Evolutionary conservation across 2,888 invertebrate species (phyloP), one percentile per base, ranked within the genome.

Genomic region (Gymnosoma rotundatum): DNA sequence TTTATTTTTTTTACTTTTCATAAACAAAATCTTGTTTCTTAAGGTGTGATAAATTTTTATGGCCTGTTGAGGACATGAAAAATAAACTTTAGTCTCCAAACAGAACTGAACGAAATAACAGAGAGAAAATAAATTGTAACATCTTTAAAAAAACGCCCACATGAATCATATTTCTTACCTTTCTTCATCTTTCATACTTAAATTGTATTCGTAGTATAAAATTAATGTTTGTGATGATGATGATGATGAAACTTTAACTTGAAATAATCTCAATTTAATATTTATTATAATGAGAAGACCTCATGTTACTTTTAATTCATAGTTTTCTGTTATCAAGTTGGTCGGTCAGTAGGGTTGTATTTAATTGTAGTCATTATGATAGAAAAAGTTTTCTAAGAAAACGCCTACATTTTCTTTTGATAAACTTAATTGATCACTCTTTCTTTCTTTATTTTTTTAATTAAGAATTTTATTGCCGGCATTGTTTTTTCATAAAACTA

Each of bases 101-200:
- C 25, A 20, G 12, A 42, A 67, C 20, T 36, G 7, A 32, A 61
- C 5, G 9, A 50, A 56, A 63, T 5, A 32, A 32, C 6, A 18
- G 20, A 36, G 56, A 52, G 52, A 61, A 20, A 56, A 5, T 36
- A 45, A 66, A 63, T 52, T 70, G 83, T 83, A 79, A 76, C 79
- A 83, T 83, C 78, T 83, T 83, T 66, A 38, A 66, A 20, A 32
- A 50, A 83, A 83, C 83, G 83, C 83, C 83, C 16, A 48, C 45
- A 48, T 48, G 45, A 48, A n/a, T 48, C 16, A 48, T n/a, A 48
- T 42, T 48, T 58, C 20, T 45, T n/a, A 60, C 20, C 42, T 67
- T 60, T 25, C 42, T 60, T 67, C 38, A 69, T 52, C 0, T 20
- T 36, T 69, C 16, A 20, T 12, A 32, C 14, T 45, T 8, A 18